Evolutionary conservation across 2,888 invertebrate genomes (phyloP).

Genomic region (Agapostemon virescens): DNA sequence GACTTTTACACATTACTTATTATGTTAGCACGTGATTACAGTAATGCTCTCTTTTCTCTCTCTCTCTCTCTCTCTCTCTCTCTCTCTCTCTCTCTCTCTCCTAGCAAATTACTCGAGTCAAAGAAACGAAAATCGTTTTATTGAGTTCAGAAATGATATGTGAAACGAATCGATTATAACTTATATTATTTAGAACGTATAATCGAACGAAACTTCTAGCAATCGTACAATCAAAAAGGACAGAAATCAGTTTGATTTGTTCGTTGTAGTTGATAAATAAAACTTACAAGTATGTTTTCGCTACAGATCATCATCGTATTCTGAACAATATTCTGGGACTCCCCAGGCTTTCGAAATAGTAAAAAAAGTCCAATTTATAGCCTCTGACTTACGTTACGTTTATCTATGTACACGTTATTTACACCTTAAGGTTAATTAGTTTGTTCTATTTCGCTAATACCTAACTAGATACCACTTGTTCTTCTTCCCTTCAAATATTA

Average conservation of each 20-base stretch:
- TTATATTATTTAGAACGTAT: not conserved
- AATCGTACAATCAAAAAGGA: not conserved
- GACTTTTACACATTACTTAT: not conserved
- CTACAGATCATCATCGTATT: slow-evolving; percentile 24
- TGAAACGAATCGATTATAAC: not conserved
- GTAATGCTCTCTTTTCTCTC: too few species aligned
- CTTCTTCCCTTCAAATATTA: not conserved
- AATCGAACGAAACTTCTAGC: not conserved
- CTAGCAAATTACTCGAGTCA: not conserved
- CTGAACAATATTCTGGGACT: slow-evolving; percentile 35
- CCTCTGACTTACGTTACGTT: slow-evolving; percentile 52
- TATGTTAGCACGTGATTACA: not conserved
- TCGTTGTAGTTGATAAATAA: slow-evolving; percentile 52
- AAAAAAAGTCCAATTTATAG: slow-evolving; percentile 58
- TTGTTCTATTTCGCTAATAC: slow-evolving; percentile 40
- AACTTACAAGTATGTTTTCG: slow-evolving; percentile 31
- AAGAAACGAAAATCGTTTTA: not conserved
- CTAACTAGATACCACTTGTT: slow-evolving; percentile 33
- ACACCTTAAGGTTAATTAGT: slow-evolving; percentile 57
- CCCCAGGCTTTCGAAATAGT: slow-evolving; percentile 49
- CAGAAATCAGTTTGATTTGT: slow-evolving; percentile 25
- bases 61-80: too few species aligned
- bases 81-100: too few species aligned
- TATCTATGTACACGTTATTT: slow-evolving; percentile 66
- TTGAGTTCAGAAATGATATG: not conserved